Evolutionary conservation across 1,140 invertebrate genomes (phyloP), one percentile per base, ranked within the genome.

Genomic region (Linepithema humile): DNA sequence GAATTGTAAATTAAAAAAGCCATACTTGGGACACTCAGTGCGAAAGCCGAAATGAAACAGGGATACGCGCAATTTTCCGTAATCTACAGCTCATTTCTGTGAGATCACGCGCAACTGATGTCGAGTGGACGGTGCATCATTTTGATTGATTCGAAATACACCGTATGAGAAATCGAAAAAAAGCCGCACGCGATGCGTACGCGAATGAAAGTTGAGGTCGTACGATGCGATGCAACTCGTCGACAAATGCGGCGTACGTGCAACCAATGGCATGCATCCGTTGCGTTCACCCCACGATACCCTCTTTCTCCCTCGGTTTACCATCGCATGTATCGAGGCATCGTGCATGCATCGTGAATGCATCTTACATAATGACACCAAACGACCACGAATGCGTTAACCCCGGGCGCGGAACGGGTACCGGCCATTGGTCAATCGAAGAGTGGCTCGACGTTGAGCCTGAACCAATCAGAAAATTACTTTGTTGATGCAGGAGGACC

Each of bases 301-400:
- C 55, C 12, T 17, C 20, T 40, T n/a, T 12, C 20, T n/a, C 20
- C 23, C 40, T 12, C 12, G 15, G 23, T 17, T 2, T 5, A 0
- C 73, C 26, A 38, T 0, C 9, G 6, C 7, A 45, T 32, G 23
- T 40, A 60, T 9, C 55, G 57, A 3, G n/a, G n/a, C n/a, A n/a
- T n/a, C n/a, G n/a, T n/a, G n/a, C n/a, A n/a, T 59, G 50, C 70
- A 80, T 57, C 55, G n/a, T 40, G 20, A 23, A 73, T 74, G 50
- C 64, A 84, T 64, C 62, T 82, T 75, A 84, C 38, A 70, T 85
- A 85, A 87, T 72, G 69, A 82, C 75, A 84, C 50, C 55, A 45
- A 59, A 57, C 20, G 64, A 74, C 32, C 62, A 32, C 20, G 82
- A 57, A 73, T 84, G 50, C 62, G 82, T 88, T 85, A 85, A 82